Evolutionary conservation across 2,888 invertebrate species (phyloP), one percentile per base, ranked within the genome.

Genomic region (Busseola fusca): DNA sequence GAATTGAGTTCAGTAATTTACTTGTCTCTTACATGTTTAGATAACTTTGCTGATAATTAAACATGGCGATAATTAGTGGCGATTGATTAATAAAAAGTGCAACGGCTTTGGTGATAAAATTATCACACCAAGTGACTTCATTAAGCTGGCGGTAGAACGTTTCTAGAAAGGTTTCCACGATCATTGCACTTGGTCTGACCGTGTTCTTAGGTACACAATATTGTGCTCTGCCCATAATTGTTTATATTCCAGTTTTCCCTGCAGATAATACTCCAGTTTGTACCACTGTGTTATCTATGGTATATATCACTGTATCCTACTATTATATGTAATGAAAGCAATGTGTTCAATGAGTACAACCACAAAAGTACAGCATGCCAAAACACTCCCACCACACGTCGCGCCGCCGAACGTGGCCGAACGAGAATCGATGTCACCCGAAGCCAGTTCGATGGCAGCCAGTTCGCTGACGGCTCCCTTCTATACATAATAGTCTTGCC

Each of bases 361-460:
- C 68, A 84, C 69, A 80, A 74, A 74, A 62, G 75, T 80, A 77
- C 72, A 80, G 74, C 72, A 78, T 79, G 82, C 85, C 85, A 88
- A 86, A 88, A 86, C 85, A 86, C 81, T 84, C 86, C 84, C 73
- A 76, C 83, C 71, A 74, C 81, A 69, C 60, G 63, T 74, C 82
- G 77, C 65, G 60, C 76, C 78, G 84, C 86, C 94, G 94, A 93
- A 87, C 78, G 63, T 79, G 73, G 70, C 92, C 95, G 95, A 95
- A 84, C 88, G 69, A 78, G 86, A 94, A 94, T 94, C 95, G 95
- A 95, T 95, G 94, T 91, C 91, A 92, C 86, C 87, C 94, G 94
- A 94, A 90, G 89, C 81, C 80, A 84, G 86, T 86, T 70, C 76
- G 84, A 85, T 82, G 82, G 84, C 84, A 84, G 85, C 85, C 85